Evolutionary conservation across 2,888 invertebrate species (phyloP).

Genomic region (Microchrysa polita): DNA sequence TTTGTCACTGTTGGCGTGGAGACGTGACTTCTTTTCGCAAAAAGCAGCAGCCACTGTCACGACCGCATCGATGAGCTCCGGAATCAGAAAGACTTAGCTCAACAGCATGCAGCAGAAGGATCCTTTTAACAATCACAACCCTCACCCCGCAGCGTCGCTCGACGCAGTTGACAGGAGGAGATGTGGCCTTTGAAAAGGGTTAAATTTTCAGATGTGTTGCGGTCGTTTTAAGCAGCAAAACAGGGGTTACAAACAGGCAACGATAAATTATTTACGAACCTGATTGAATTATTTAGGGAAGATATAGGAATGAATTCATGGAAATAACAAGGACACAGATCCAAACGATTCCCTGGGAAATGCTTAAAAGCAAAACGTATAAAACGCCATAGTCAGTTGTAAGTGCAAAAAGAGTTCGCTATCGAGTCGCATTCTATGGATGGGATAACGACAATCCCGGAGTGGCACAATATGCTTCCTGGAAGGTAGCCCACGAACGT

Average conservation of each 20-base stretch:
- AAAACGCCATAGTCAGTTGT: constrained; percentile 4
- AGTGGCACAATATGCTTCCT: background rate
- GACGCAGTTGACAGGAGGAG: constrained; percentile 6
- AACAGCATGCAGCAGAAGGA: background rate
- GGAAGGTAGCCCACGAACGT: constrained; percentile 4
- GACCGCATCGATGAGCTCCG: background rate
- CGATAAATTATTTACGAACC: constrained; percentile 43
- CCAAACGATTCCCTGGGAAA: constrained; percentile 16
- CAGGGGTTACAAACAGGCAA: constrained; percentile 9
- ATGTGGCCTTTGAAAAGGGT: constrained; percentile 26
- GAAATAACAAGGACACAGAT: constrained; percentile 18
- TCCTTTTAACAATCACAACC: constrained; percentile 9
- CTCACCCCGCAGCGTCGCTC: background rate
- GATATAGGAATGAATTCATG: constrained; percentile 34
- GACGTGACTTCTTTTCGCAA: constrained; percentile 53
- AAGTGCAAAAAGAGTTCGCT: background rate
- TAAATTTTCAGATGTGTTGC: constrained; percentile 37
- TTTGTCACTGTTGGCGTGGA: constrained; percentile 54
- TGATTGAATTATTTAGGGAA: constrained; percentile 46
- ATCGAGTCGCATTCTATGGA: background rate
- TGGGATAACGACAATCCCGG: background rate
- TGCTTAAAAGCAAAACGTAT: constrained; percentile 11
- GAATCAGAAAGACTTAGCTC: background rate
- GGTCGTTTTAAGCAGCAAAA: constrained; percentile 18
- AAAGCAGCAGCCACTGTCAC: background rate